Conservation (phyloP, 2,797 vertebrate species). For the Sebastes cheni region DNA sequence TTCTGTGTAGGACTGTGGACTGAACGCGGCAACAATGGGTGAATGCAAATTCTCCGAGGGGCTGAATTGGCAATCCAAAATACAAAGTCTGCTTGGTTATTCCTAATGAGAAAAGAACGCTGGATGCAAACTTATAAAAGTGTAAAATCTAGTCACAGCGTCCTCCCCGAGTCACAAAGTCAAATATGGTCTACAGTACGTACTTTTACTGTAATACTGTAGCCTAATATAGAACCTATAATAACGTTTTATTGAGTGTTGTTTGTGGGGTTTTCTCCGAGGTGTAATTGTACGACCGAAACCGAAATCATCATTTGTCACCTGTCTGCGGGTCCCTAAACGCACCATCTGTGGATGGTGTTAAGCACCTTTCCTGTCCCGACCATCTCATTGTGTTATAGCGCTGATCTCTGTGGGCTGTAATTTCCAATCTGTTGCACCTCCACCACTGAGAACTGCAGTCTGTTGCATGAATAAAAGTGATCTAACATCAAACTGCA, state of each 20-base stretch:
- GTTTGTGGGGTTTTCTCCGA: neutral
- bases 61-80: too few species aligned
- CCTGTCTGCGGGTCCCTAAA: neutral
- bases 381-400: neutral
- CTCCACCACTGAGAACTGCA: neutral
- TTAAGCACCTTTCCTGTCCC: neutral
- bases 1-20: too few species aligned
- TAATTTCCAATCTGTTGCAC: slow-evolving; percentile 17
- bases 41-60: rapidly evolving
- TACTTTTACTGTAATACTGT: too few species aligned
- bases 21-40: too few species aligned
- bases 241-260: too few species aligned
- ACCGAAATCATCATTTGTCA: neutral
- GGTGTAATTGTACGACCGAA: neutral
- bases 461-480: neutral
- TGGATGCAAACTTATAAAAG: too few species aligned
- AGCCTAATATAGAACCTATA: too few species aligned
- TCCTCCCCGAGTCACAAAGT: too few species aligned
- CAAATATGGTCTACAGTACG: too few species aligned
- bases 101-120: too few species aligned
- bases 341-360: neutral
- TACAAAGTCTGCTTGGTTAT: too few species aligned
- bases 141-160: too few species aligned
- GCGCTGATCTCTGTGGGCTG: neutral
- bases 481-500: neutral